Percentiles rank a stretch among this genome's conserved stretches.
Conservation (phyloP, 2,113 vertebrate species). For the Noctilio leporinus region DNA sequence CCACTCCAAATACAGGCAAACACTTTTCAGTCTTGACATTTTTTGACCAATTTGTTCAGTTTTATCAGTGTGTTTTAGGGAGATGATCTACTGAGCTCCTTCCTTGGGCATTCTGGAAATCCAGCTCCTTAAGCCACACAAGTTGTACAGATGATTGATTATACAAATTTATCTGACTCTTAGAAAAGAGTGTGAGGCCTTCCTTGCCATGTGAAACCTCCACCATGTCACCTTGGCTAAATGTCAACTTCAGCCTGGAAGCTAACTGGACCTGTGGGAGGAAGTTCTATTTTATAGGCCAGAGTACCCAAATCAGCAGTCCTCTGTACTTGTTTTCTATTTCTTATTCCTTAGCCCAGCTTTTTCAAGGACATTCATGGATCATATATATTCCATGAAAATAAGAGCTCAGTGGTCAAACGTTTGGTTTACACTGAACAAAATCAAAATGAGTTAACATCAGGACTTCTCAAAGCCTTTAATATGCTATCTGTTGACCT, state of each 20-base stretch:
- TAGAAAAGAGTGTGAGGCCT: neutral
- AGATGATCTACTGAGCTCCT: neutral
- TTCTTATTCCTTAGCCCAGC: neutral
- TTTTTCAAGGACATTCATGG: neutral
- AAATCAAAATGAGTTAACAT: slow-evolving; percentile 5
- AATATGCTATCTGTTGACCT: neutral
- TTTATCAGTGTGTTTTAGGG: neutral
- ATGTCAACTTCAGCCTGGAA: neutral
- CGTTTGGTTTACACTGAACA: slow-evolving; percentile 25
- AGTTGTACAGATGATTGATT: slow-evolving; percentile 29
- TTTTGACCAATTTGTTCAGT: neutral
- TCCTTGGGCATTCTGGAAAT: slow-evolving; percentile 7
- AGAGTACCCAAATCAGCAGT: neutral
- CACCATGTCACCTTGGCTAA: neutral
- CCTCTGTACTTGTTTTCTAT: neutral
- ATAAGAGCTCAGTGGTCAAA: neutral
- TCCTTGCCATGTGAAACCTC: neutral
- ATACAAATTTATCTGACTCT: neutral
- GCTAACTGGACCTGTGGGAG: neutral
- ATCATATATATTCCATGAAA: neutral
- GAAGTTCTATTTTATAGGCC: neutral
- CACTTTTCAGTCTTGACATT: neutral
- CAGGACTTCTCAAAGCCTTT: slow-evolving; percentile 30
- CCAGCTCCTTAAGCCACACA: neutral
- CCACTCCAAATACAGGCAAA: neutral